phyloP scores from a whole-genome alignment of 1,140 invertebrate species.

The Acromyrmex charruanus region DNA sequence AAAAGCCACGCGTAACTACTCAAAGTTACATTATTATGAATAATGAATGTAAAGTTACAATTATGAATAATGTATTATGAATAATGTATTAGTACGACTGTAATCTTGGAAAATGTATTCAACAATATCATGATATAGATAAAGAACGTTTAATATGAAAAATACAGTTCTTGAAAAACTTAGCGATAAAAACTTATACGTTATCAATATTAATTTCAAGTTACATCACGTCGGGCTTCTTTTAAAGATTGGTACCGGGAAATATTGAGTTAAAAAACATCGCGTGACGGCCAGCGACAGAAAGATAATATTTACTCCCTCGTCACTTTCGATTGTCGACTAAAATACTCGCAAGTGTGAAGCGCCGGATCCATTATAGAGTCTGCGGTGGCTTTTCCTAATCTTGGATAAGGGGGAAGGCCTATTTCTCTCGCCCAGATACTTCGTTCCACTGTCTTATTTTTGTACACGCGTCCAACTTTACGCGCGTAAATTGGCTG shows the following conservation, averaged over 20 bases:
- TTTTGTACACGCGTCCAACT: conserved; percentile 23
- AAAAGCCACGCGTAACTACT: background rate
- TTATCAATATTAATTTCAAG: background rate
- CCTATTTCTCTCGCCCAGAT: conserved; percentile 36
- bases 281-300: conserved; percentile 38
- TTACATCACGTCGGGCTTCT: conserved; percentile 17
- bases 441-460: conserved; percentile 28
- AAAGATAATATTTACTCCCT: conserved; percentile 58
- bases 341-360: conserved; percentile 44
- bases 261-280: conserved; percentile 53
- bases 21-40: background rate
- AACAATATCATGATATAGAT: background rate
- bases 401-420: conserved; percentile 41
- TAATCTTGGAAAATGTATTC: background rate
- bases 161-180: background rate
- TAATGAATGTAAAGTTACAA: conserved; percentile 1
- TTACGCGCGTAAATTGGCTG: conserved; percentile 14
- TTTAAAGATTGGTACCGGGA: conserved; percentile 21
- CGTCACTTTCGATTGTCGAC: conserved; percentile 55
- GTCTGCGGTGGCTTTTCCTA: conserved; percentile 29
- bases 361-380: background rate
- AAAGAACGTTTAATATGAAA: background rate
- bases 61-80: background rate
- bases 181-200: conserved; percentile 10
- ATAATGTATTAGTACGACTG: background rate